Percentiles rank a stretch among this genome's conserved stretches.
phyloP scores from a whole-genome alignment of 2,797 vertebrate species.

The Acipenser oxyrinchus region DNA sequence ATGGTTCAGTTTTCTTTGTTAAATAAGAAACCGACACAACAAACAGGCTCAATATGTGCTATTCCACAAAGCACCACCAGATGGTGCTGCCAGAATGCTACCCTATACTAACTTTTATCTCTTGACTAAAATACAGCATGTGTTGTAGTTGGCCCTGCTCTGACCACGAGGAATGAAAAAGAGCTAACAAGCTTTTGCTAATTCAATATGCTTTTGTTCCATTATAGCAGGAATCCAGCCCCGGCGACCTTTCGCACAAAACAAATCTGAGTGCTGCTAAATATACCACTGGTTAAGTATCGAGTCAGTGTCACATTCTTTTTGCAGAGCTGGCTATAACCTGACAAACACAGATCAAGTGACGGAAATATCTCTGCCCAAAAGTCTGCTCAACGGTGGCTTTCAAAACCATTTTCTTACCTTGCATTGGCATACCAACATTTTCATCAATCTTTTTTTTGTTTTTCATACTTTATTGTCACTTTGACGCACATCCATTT shows the following conservation, averaged over 20 bases:
- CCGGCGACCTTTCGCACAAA: constrained; percentile 1
- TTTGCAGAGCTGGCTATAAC: neutral
- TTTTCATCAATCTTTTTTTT: too few relatives aligned
- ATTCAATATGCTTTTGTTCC: constrained; percentile 1
- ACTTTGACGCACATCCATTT: neutral
- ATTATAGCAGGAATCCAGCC: neutral
- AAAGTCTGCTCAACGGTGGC: neutral
- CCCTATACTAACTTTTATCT: neutral
- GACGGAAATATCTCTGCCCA: constrained; percentile 16
- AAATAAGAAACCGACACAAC: neutral
- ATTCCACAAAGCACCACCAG: constrained; percentile 17
- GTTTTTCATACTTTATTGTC: too few relatives aligned
- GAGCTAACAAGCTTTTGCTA: constrained; percentile 7
- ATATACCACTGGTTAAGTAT: constrained; percentile 32
- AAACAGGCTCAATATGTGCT: neutral
- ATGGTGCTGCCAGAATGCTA: constrained; percentile 12
- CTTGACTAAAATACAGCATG: too few relatives aligned
- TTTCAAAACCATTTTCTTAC: too few relatives aligned
- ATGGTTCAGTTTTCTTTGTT: neutral
- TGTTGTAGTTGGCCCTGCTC: neutral
- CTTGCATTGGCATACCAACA: too few relatives aligned
- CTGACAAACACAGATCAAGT: constrained; percentile 11
- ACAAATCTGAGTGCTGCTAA: constrained; percentile 12
- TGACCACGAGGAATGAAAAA: neutral
- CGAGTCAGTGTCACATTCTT: constrained; percentile 34